Evolutionary conservation across 2,113 vertebrate species (phyloP).

Genomic region (Paradoxurus hermaphroditus): DNA sequence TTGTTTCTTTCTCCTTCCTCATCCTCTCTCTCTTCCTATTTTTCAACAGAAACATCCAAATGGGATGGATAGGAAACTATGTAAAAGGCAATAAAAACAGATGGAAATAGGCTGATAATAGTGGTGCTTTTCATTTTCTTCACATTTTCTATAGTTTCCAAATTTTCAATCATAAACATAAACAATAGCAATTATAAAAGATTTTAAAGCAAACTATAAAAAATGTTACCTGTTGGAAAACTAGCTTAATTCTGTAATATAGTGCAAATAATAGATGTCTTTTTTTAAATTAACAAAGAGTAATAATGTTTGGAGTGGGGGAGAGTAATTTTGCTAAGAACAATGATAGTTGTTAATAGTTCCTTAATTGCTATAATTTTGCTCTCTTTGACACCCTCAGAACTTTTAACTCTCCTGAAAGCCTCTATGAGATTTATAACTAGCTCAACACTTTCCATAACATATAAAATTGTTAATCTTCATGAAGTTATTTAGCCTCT

Average conservation of each 20-base stretch:
- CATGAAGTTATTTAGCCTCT: not conserved
- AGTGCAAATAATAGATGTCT: not conserved
- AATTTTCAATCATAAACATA: not conserved
- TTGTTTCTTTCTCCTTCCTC: not conserved
- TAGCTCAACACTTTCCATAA: not conserved
- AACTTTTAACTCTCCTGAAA: not conserved
- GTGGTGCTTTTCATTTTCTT: not conserved
- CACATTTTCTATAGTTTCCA: not conserved
- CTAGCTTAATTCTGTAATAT: not conserved
- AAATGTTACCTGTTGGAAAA: not conserved
- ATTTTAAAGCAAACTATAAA: not conserved
- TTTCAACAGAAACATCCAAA: not conserved
- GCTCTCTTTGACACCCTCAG: not conserved
- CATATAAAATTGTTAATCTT: not conserved
- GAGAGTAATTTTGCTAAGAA: not conserved
- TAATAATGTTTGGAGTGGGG: not conserved
- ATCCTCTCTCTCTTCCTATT: not conserved
- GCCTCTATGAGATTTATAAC: not conserved
- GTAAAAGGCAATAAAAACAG: not conserved
- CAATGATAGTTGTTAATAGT: not conserved
- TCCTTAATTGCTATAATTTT: not conserved
- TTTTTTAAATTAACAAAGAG: not conserved
- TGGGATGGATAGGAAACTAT: not conserved
- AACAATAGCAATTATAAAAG: not conserved
- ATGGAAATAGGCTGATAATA: not conserved